A percentile compares a stretch with the other conserved stretches of the same genome.
phyloP scores from a whole-genome alignment of 2,888 invertebrate species.

The Tillus elongatus region DNA sequence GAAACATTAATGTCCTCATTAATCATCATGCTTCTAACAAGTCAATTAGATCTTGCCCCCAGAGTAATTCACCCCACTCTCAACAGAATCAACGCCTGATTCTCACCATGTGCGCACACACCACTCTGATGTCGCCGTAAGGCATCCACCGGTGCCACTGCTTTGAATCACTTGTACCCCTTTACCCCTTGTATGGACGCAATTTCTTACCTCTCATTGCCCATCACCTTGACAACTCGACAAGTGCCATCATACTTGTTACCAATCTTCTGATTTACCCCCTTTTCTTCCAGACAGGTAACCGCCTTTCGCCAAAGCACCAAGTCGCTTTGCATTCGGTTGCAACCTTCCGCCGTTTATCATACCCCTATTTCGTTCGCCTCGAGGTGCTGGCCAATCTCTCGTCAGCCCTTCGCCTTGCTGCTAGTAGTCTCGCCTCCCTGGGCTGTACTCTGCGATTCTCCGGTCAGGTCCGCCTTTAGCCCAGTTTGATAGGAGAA shows the following conservation, averaged over 20 bases:
- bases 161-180: constrained; percentile 6
- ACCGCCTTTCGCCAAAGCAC: constrained; percentile 10
- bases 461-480: constrained; percentile 13
- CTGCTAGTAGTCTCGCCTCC: constrained; percentile 7
- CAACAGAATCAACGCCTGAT: no score
- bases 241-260: constrained; percentile 9
- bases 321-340: constrained; percentile 1
- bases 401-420: constrained; percentile 8
- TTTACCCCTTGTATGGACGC: constrained; percentile 1
- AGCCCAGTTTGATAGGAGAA: constrained; percentile 20
- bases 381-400: constrained; percentile 8
- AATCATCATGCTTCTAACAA: not conserved
- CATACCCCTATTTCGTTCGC: constrained; percentile 11
- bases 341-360: constrained; percentile 9
- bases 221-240: constrained; percentile 6
- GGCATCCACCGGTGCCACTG: constrained; percentile 5
- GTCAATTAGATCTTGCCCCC: not conserved
- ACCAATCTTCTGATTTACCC: constrained; percentile 10
- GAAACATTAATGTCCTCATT: constrained; percentile 5
- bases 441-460: not conserved
- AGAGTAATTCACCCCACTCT: not conserved
- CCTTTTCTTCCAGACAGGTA: constrained; percentile 11
- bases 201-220: constrained; percentile 6
- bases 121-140: constrained; percentile 4
- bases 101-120: not conserved